These are phyloP conservation scores for Onchidella celtica DNA, from an alignment of 2,888 invertebrate genomes.

Conservation along the genomic window DNA sequence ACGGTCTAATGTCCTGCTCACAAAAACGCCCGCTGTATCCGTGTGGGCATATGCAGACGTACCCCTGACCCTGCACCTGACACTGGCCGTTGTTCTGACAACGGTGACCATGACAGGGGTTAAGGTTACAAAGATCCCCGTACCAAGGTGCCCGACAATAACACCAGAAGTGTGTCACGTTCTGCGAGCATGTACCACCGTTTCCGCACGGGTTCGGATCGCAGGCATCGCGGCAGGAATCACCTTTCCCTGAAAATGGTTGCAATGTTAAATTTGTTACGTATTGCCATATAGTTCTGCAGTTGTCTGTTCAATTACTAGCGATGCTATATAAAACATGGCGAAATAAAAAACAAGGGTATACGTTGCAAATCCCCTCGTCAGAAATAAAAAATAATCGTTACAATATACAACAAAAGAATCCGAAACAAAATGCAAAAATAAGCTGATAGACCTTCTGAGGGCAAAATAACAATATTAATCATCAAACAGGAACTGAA, in stretches of 20 bases:
- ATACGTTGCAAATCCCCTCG: too few relatives aligned
- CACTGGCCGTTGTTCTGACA: background rate
- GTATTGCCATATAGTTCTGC: too few relatives aligned
- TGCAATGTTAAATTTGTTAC: too few relatives aligned
- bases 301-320: too few relatives aligned
- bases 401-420: too few relatives aligned
- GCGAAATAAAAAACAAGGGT: too few relatives aligned
- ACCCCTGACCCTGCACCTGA: background rate
- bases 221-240: background rate
- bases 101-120: background rate
- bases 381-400: too few relatives aligned
- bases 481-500: too few relatives aligned
- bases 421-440: too few relatives aligned
- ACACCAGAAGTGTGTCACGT: constrained; percentile 1
- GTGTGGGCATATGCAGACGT: background rate
- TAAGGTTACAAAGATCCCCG: background rate
- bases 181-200: background rate
- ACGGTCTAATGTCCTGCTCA: background rate
- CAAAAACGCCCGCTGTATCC: background rate
- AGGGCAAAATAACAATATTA: too few relatives aligned
- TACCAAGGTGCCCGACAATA: background rate
- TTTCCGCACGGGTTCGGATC: background rate
- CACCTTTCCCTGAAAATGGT: background rate
- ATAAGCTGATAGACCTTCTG: too few relatives aligned
- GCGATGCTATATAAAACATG: too few relatives aligned